Evolutionary conservation across 1,140 invertebrate genomes (phyloP), one percentile per base, ranked within the genome.

Genomic region (Ericerus pela): DNA sequence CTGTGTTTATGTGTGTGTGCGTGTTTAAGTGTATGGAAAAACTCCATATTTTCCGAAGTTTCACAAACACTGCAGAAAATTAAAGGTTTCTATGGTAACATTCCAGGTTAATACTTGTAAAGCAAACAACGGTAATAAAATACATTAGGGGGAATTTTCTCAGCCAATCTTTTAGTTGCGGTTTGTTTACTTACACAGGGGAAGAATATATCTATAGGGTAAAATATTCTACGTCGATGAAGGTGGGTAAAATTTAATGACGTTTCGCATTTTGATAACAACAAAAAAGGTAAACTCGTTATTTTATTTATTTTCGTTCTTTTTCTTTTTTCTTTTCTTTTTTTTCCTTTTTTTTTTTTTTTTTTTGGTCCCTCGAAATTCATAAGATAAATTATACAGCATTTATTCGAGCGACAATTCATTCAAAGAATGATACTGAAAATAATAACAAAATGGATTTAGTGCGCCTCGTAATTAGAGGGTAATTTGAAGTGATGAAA

Each of bases 71-170:
- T 47, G 4, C 10, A 47, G 16, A 47, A 47, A 47, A 33, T 33
- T 33, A 47, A 14, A 22, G 10, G 41, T 47, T 47, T 22, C 41
- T 47, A 47, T 47, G 41, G 41, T 47, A 47, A 47, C 41, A 47
- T 47, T 47, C 26, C 41, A 47, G 41, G 41, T 47, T 47, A 47
- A 47, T 47, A 47, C 41, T 24, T 47, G 41, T 47, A 24, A 18
- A 24, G 36, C 41, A 47, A 47, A 47, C 41, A 47, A 47, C 16
- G 26, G 41, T 24, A 47, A 47, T 47, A 24, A 47, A 41, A 41
- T 41, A 41, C 41, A 47, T 47, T 47, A 47, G 41, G 41, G n/a
- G 41, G 41, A 47, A 47, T 47, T 47, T 47, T 47, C 41, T 47
- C 41, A 47, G 41, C 41, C 41, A 47, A 47, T 47, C 41, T 47